Evolutionary conservation across 2,888 invertebrate genomes (phyloP), one percentile per base, ranked within the genome.

Genomic region (Drosophila koepferae): DNA sequence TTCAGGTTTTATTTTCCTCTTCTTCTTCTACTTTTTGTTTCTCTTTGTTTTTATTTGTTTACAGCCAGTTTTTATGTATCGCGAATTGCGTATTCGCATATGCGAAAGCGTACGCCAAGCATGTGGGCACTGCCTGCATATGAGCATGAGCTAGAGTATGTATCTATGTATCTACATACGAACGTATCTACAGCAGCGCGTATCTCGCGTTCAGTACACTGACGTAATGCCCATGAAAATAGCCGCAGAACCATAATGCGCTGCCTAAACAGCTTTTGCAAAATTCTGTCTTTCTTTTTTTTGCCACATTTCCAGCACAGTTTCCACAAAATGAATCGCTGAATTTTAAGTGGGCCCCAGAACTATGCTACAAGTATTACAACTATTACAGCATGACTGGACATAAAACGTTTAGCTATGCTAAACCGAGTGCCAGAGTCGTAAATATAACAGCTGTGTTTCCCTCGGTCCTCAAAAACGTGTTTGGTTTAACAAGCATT

Each of bases 181-280:
- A 34, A 9, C 4, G n/a, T 41, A 34, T 49, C 53, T 53, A 48
- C 65, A 18, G n/a, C 38, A 16, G n/a, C 43, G 40, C 40, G 49
- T 66, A 44, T 49, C 53, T 69, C 14, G 56, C 53, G 14, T 18
- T 41, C 38, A 41, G 56, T 44, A 40, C 40, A 66, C 79, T 85
- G 85, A 85, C 85, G 89, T 88, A 85, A 85, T 88, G 72, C 74
- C 73, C 79, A 74, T 86, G 74, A 69, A 85, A 85, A 85, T 85
- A 88, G 77, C 79, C 58, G 53, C 56, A 34, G 49, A 28, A 70
- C 72, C 55, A 66, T 70, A 82, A 63, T 80, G 60, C 63, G 31
- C 56, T 61, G 68, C 63, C 53, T 55, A 75, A 75, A 75, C 60
- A 76, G 66, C 74, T 48, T 59, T 72, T 62, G 65, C 38, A 44